Evolutionary conservation across 1,140 invertebrate species (phyloP).

Genomic region (Orius laevigatus): DNA sequence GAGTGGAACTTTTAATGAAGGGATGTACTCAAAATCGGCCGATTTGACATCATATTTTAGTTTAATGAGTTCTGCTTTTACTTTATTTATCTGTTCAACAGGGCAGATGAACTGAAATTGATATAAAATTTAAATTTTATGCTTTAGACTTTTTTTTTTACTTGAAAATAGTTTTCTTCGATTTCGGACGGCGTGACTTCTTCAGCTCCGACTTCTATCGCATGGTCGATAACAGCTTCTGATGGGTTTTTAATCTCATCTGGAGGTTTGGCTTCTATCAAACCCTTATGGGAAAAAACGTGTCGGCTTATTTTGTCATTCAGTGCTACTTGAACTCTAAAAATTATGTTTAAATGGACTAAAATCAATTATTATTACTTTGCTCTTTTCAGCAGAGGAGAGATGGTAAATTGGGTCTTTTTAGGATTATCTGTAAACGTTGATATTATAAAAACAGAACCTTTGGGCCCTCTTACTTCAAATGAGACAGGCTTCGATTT

Average conservation of each 20-base stretch:
- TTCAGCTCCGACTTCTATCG: conserved; percentile 41
- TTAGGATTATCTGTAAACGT: conserved; percentile 27
- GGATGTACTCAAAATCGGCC: conserved; percentile 30
- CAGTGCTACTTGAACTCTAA: conserved; percentile 13
- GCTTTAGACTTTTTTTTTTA: background rate
- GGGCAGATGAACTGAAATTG: conserved; percentile 30
- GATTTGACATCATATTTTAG: conserved; percentile 30
- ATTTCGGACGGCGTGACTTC: conserved; percentile 36
- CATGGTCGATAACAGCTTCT: conserved; percentile 41
- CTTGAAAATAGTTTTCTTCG: conserved; percentile 14
- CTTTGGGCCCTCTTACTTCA: conserved; percentile 28
- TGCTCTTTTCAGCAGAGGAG: conserved; percentile 30
- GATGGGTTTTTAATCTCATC: conserved; percentile 22
- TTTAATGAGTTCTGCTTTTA: conserved; percentile 26
- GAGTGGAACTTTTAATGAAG: conserved; percentile 26
- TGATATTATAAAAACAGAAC: conserved; percentile 28
- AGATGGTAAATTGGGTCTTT: conserved; percentile 25
- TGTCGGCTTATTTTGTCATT: conserved; percentile 23
- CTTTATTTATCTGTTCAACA: conserved; percentile 22
- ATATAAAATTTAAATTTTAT: conserved; percentile 14
- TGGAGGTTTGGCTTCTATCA: conserved; percentile 29
- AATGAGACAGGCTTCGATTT: conserved; percentile 8
- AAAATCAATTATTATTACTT: conserved; percentile 23
- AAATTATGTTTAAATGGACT: background rate
- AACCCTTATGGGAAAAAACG: conserved; percentile 35